A percentile compares a stretch with the other conserved stretches of the same genome.
Evolutionary conservation across 2,797 vertebrate genomes (phyloP).

Genomic region (Botia almorhae): DNA sequence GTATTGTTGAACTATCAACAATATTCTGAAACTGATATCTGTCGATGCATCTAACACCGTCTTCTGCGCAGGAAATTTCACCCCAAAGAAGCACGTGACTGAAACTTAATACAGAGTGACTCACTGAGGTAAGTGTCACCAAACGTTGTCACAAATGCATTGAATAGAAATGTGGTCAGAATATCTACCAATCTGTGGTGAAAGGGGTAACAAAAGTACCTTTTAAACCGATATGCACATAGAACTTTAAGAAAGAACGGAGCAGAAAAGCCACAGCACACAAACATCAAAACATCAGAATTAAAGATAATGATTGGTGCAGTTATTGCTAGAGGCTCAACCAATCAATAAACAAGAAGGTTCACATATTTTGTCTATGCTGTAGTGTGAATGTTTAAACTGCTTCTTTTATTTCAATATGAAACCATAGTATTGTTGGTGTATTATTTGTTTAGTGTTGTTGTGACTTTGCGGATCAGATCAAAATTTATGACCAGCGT

Average conservation of each 20-base stretch:
- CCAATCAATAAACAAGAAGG: neutral
- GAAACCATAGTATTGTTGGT: neutral
- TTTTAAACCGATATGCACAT: neutral
- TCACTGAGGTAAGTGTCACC: slow-evolving; percentile 2
- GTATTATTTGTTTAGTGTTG: neutral
- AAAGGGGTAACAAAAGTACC: neutral
- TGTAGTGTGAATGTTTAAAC: neutral
- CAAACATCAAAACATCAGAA: neutral
- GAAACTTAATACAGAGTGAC: slow-evolving; percentile 5
- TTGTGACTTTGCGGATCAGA: too few species aligned
- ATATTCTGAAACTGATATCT: slow-evolving; percentile 10
- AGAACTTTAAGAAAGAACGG: neutral
- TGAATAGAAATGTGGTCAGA: neutral
- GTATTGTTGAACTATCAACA: slow-evolving; percentile 21
- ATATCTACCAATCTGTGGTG: slow-evolving; percentile 5
- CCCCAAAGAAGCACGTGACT: slow-evolving; percentile 4
- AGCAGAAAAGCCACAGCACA: neutral
- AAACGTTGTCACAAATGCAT: neutral
- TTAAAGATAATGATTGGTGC: neutral
- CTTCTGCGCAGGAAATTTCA: neutral
- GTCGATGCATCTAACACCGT: neutral
- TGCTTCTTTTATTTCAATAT: neutral
- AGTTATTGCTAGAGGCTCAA: neutral
- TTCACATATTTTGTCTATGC: neutral
- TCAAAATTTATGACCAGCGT: neutral